phyloP scores from a whole-genome alignment of 2,888 invertebrate species.

The Calephelis perditalis region DNA sequence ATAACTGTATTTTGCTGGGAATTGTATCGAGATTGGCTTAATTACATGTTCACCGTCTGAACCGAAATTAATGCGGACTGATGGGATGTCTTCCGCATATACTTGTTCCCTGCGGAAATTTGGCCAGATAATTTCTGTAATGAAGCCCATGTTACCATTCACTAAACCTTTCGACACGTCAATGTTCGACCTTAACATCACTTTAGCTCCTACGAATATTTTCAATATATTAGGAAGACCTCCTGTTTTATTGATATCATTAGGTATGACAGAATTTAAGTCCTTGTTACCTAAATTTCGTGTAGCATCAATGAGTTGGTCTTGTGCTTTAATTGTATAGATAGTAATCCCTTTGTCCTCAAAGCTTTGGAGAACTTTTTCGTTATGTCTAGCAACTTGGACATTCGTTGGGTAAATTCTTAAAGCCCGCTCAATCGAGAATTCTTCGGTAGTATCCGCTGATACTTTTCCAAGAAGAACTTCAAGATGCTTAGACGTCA shows the following conservation, averaged over 20 bases:
- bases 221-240: constrained; percentile 24
- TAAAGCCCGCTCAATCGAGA: constrained; percentile 13
- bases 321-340: constrained; percentile 28
- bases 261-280: constrained; percentile 26
- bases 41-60: too few relatives aligned
- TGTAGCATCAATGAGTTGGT: background rate
- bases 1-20: too few relatives aligned
- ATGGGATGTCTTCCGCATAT: constrained; percentile 18
- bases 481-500: constrained; percentile 21
- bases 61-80: too few relatives aligned
- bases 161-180: constrained; percentile 23
- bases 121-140: constrained; percentile 29
- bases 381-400: constrained; percentile 12
- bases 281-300: constrained; percentile 23
- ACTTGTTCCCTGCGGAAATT: constrained; percentile 27
- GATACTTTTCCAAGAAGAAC: constrained; percentile 18
- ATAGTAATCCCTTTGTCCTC: constrained; percentile 25
- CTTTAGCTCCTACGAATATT: constrained; percentile 29
- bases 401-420: constrained; percentile 14
- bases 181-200: constrained; percentile 29
- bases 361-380: constrained; percentile 27
- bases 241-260: constrained; percentile 27
- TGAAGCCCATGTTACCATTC: background rate
- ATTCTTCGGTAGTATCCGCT: constrained; percentile 15
- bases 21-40: too few relatives aligned